These are phyloP conservation scores for Octonoba sinensis DNA, from an alignment of 2,888 invertebrate species.

Conservation along the genomic window DNA sequence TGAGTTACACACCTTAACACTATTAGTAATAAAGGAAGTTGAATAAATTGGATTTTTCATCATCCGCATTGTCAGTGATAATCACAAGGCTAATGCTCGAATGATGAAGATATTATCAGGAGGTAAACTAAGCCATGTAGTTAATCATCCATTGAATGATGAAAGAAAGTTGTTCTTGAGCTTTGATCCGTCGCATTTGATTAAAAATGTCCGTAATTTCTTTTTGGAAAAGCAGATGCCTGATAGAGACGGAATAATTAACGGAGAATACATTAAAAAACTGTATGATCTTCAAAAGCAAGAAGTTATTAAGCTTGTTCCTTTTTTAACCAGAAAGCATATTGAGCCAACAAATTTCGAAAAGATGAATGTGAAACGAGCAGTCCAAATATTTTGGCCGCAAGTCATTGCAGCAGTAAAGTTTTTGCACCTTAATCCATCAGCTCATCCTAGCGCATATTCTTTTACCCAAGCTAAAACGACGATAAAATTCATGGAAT, in stretches of 20 bases:
- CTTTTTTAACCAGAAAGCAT: not conserved
- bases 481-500: not conserved
- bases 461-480: not conserved
- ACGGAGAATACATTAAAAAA: not conserved
- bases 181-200: slow-evolving; percentile 1
- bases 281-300: not conserved
- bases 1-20: not conserved
- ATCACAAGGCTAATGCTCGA: not conserved
- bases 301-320: not conserved
- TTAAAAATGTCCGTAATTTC: not conserved
- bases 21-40: slow-evolving; percentile 3
- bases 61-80: not conserved
- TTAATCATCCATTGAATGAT: slow-evolving; percentile 3
- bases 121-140: not conserved
- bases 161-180: not conserved
- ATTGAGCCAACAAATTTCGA: slow-evolving; percentile 11
- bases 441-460: not conserved
- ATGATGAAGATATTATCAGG: not conserved
- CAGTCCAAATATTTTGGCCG: not conserved
- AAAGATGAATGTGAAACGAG: slow-evolving; percentile 13
- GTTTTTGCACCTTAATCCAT: not conserved
- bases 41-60: not conserved
- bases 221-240: slow-evolving; percentile 3
- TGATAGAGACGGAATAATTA: not conserved
- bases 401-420: not conserved